Evolutionary conservation across 2,113 vertebrate species (phyloP), one percentile per base, ranked within the genome.

Genomic region (Antechinus flavipes): DNA sequence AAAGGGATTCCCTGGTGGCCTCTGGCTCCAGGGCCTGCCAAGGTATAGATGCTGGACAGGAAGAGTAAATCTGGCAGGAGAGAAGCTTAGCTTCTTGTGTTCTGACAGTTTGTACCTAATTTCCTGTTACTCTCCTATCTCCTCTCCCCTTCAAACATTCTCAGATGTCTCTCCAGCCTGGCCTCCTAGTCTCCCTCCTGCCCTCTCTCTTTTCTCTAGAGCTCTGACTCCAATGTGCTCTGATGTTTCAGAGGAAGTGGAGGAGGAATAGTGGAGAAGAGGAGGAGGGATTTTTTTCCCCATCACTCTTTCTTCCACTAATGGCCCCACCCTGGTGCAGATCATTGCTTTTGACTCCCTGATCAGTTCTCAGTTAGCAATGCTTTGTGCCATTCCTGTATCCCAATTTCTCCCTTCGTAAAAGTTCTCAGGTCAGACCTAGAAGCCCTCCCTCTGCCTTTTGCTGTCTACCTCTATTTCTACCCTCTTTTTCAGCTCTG

Each of bases 121-220:
- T 89, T 90, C 53, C 91, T 5, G 0, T 47, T 76, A 93, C 89
- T n/a, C 3, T 90, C 68, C 55, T 8, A 76, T 54, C 52, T 50
- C 22, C 92, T 76, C 91, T 68, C 93, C 96, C 84, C 95, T 89
- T 92, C 25, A 61, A 94, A 95, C 95, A 93, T 97, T 98, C 97
- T 98, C 97, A 97, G 96, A 96, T 95, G 93, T 97, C 96, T 94
- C 68, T 76, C 68, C 52, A 3, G 84, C 89, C 93, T 91, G 94
- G 91, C 90, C 96, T 93, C 95, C 61, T 96, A 84, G 90, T 54
- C 90, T n/a, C 58, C 56, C 89, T 52, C 90, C 92, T 91, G 89
- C 19, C 42, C 23, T 47, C 30, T 46, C 94, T 84, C 23, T 54
- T 46, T 35, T 54, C 91, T 35, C 25, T 2, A 24, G 27, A 30